phyloP scores from a whole-genome alignment of 2,113 vertebrate genomes.

The Rhizomys pruinosus region DNA sequence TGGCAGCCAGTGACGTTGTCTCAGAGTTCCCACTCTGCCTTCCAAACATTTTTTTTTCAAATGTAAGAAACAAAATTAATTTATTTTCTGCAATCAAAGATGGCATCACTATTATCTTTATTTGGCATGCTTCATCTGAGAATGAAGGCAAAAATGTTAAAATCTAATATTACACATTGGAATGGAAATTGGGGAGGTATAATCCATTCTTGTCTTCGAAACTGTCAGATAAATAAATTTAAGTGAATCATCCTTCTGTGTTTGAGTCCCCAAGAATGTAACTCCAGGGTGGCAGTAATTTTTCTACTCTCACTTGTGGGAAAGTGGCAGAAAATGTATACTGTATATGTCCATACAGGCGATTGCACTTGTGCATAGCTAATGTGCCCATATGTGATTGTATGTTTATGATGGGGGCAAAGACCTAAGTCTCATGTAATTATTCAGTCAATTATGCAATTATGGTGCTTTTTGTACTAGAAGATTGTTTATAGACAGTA shows the following conservation, averaged over 20 bases:
- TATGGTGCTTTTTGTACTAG: slow-evolving; percentile 20
- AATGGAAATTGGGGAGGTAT: background rate
- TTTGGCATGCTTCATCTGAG: background rate
- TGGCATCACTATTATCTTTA: slow-evolving; percentile 20
- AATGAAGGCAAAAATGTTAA: background rate
- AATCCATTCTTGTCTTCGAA: background rate
- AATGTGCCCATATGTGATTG: background rate
- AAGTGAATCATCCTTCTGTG: background rate
- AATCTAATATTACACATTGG: background rate
- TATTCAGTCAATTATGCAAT: background rate
- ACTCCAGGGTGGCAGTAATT: background rate
- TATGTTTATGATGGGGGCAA: background rate
- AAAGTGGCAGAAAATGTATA: background rate
- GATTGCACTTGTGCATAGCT: background rate
- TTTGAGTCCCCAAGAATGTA: background rate
- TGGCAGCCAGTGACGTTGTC: background rate
- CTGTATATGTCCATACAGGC: rapidly evolving
- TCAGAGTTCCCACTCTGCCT: background rate
- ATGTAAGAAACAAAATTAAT: background rate
- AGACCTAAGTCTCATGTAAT: background rate
- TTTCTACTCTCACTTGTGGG: background rate
- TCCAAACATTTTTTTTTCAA: too few species aligned
- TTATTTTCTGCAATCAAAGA: background rate
- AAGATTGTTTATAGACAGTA: background rate
- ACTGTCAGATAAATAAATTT: background rate